A percentile compares a stretch with the other conserved stretches of the same genome.
These are phyloP conservation scores for Xyliphius kryptos DNA, from an alignment of 2,113 vertebrate genomes.

Conservation along the genomic window DNA sequence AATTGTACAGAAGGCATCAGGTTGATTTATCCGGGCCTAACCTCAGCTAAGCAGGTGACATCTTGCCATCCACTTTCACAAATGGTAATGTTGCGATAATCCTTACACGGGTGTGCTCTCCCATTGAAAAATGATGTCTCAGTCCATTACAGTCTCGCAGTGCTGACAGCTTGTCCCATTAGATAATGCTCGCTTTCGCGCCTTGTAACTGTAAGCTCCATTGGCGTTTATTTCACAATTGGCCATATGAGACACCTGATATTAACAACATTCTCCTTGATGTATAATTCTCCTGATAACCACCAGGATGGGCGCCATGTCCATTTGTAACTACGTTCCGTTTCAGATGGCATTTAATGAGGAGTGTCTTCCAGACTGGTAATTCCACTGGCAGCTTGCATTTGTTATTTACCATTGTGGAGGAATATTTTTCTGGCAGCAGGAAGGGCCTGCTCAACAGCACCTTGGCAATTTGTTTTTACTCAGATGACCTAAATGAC, in stretches of 20 bases:
- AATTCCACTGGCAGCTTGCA: slow-evolving; percentile 63
- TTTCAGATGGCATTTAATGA: slow-evolving; percentile 67
- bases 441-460: no score
- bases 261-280: slow-evolving; percentile 76
- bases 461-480: no score
- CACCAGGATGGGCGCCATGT: slow-evolving; percentile 25
- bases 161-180: slow-evolving; percentile 70
- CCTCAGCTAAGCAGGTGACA: slow-evolving; percentile 56
- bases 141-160: slow-evolving; percentile 69
- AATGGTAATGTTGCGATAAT: slow-evolving; percentile 63
- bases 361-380: slow-evolving; percentile 58
- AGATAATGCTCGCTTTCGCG: slow-evolving; percentile 55
- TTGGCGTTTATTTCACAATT: slow-evolving; percentile 76
- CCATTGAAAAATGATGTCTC: slow-evolving; percentile 70
- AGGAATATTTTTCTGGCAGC: no score
- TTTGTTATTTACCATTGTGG: slow-evolving; percentile 74
- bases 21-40: slow-evolving; percentile 37
- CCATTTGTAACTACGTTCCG: slow-evolving; percentile 61
- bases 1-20: neutral
- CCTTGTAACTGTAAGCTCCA: slow-evolving; percentile 74
- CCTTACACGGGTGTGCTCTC: slow-evolving; percentile 64
- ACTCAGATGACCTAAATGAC: no score
- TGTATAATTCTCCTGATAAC: slow-evolving; percentile 60
- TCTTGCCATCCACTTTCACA: slow-evolving; percentile 51
- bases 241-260: slow-evolving; percentile 73